A percentile compares a stretch with the other conserved stretches of the same genome.
Evolutionary conservation across 1,140 invertebrate genomes (phyloP).

Genomic region (Papilio machaon): DNA sequence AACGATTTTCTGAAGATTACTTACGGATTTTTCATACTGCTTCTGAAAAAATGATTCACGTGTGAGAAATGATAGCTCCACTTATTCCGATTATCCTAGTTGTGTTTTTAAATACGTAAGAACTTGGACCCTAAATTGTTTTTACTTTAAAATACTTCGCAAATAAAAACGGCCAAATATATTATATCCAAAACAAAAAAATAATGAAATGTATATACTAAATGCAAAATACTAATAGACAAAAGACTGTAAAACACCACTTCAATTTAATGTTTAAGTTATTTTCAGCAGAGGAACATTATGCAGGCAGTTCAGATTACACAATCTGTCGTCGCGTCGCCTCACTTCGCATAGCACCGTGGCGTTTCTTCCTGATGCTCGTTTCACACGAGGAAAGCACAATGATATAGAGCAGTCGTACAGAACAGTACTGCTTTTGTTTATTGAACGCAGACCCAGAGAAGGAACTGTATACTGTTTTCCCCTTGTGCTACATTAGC

Average conservation of each 20-base stretch:
- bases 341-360: neutral
- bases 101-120: too few relatives aligned
- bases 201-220: neutral
- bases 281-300: conserved; percentile 6
- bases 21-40: too few relatives aligned
- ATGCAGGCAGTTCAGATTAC: conserved; percentile 18
- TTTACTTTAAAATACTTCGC: neutral
- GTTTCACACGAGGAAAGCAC: neutral
- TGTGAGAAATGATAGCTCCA: too few relatives aligned
- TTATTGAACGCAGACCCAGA: too few relatives aligned
- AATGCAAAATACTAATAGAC: neutral
- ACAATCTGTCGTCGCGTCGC: conserved; percentile 8
- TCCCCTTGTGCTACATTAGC: too few relatives aligned
- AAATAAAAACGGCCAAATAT: neutral
- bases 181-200: neutral
- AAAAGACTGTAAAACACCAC: neutral
- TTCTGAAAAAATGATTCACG: too few relatives aligned
- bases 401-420: neutral
- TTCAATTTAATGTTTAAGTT: neutral
- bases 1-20: too few relatives aligned
- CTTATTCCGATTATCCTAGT: too few relatives aligned
- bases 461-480: too few relatives aligned
- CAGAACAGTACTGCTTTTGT: neutral
- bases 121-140: too few relatives aligned
- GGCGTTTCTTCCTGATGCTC: neutral